Evolutionary conservation across 2,113 vertebrate species (phyloP).

Genomic region (Pachycephala philippinensis): DNA sequence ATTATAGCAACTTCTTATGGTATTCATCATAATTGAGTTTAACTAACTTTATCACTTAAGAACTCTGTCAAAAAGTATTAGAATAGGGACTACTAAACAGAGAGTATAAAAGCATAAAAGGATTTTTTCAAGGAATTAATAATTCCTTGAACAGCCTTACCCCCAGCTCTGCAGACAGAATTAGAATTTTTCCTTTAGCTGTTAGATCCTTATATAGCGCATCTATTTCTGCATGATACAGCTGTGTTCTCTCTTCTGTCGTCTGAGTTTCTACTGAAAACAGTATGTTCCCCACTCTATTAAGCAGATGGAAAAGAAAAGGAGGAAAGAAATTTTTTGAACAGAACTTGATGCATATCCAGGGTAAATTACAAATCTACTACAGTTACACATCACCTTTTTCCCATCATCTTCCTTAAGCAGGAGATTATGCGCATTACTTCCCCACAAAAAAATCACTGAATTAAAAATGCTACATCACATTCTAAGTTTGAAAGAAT

Average conservation of each 20-base stretch:
- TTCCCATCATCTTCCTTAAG: not conserved
- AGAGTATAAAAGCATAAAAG: not conserved
- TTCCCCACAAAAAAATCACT: not conserved
- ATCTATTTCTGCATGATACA: slow-evolving; percentile 96
- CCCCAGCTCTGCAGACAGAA: slow-evolving; percentile 91
- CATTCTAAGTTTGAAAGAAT: not conserved
- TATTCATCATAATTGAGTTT: not conserved
- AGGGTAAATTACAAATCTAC: not conserved
- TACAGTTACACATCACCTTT: not conserved
- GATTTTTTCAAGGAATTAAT: not conserved
- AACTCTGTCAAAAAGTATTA: not conserved
- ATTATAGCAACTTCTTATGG: not conserved
- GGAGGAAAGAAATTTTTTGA: not conserved
- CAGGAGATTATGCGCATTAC: not conserved
- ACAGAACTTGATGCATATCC: not conserved
- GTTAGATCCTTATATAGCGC: slow-evolving; percentile 95
- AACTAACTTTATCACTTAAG: not conserved
- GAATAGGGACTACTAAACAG: not conserved
- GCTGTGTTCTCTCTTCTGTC: slow-evolving; percentile 92
- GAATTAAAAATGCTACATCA: not conserved
- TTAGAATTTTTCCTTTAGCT: slow-evolving; percentile 89
- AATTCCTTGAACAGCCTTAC: slow-evolving; percentile 63
- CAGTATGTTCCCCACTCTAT: slow-evolving; percentile 92
- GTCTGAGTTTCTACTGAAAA: slow-evolving; percentile 98
- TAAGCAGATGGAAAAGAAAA: not conserved